Base-by-base conservation (phyloP, 2,888 invertebrate genomes). In the Stictocephala bisonia region DNA sequence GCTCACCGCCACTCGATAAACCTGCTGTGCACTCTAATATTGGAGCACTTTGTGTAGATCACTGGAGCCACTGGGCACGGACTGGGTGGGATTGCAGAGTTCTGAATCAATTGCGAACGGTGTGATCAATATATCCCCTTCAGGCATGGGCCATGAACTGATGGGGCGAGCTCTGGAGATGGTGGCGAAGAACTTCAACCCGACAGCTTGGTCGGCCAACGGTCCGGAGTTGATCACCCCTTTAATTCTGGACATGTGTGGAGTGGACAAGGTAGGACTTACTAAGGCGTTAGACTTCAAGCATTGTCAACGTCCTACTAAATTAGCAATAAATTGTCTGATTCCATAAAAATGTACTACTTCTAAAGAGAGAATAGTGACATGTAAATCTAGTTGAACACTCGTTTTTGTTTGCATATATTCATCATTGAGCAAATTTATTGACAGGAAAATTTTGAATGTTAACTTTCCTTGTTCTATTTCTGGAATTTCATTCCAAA, bases 61-160 rank as follows among this genome's bases (percentile, higher is more conserved):
- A 15, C 40, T 60, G 15, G 22, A 60, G 22, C 22, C 22, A 1
- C 29, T 60, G 35, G 18, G 31, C 22, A 60, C 35, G 22, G 35
- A 60, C 40, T 60, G 60, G 60, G 60, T 40, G 1, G 60, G 60
- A n/a, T 35, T 60, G 60, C 60, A 60, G 40, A 40, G 35, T 35
- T 31, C 3, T 1, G 35, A 35, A 9, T 22, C 40, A 1, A 60
- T 60, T 6, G 60, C 60, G 2, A 60, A 35, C n/a, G 60, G 60
- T 7, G 60, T 60, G 1, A 15, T 60, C 20, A 60, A 60, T 40
- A 35, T 60, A 7, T 31, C 31, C 20, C 40, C 60, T n/a, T 13
- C 6, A 1, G 66, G 66, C 1, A 15, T 26, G 1, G 48, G 66
- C 9, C 66, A 66, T 40, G 40, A 20, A 6, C 15, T 66, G 18